A percentile compares a stretch with the other conserved stretches of the same genome.
Conservation (phyloP, 2,888 invertebrate species). For the Callimorpha dominula region DNA sequence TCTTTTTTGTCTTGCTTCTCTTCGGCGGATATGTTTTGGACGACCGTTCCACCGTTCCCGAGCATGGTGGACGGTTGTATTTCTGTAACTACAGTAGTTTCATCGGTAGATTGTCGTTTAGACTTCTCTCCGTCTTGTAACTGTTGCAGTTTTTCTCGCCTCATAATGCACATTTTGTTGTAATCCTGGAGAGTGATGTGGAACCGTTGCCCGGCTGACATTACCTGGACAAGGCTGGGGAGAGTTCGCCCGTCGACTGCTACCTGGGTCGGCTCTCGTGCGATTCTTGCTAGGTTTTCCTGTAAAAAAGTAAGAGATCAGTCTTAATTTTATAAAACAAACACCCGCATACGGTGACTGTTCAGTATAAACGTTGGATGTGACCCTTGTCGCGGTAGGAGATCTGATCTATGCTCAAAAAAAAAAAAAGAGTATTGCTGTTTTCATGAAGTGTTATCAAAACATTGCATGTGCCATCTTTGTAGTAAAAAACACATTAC, state of each 20-base stretch:
- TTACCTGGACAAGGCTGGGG: slow-evolving; percentile 90
- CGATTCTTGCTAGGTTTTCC: slow-evolving; percentile 77
- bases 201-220: slow-evolving; percentile 92
- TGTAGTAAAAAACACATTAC: no score
- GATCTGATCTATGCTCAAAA: background rate
- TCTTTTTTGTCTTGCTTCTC: slow-evolving; percentile 65
- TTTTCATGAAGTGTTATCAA: no score
- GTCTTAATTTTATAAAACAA: background rate
- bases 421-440: no score
- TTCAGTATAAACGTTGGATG: background rate
- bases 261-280: slow-evolving; percentile 83
- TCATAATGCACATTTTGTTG: slow-evolving; percentile 92
- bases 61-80: slow-evolving; percentile 74
- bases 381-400: background rate
- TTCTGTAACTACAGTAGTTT: slow-evolving; percentile 72
- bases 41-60: slow-evolving; percentile 76
- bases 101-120: slow-evolving; percentile 58
- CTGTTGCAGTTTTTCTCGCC: slow-evolving; percentile 89
- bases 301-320: slow-evolving; percentile 47
- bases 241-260: slow-evolving; percentile 87
- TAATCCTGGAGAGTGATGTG: slow-evolving; percentile 93
- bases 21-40: slow-evolving; percentile 63
- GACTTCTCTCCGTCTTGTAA: slow-evolving; percentile 81
- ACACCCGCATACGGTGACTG: background rate
- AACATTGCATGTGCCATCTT: no score